Evolutionary conservation across 2,888 invertebrate species (phyloP), one percentile per base, ranked within the genome.

Genomic region (Cryptocephalus moraei): DNA sequence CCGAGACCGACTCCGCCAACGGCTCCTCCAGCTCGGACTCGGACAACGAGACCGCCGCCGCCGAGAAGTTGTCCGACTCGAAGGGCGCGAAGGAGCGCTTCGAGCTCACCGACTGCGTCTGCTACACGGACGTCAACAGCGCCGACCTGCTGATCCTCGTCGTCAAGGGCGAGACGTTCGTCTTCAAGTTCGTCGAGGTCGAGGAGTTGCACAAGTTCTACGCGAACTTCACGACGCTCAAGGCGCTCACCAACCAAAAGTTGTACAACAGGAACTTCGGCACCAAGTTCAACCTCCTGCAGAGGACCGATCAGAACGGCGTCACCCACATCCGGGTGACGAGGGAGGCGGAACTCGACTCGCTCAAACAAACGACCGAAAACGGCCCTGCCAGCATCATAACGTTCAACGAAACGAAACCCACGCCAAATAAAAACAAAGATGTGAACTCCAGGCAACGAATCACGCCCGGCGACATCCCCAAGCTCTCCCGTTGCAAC

Each of bases 261-360:
- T 59, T 61, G n/a, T 67, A 66, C 52, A 61, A 60, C 38, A 66
- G 60, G 47, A 57, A 55, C 45, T 34, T 55, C 11, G 48, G 49
- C 4, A 54, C 58, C 10, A 63, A 62, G 45, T 75, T 71, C 56
- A 74, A 73, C 56, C 57, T 75, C 41, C 56, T 74, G 13, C 74
- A 75, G 51, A 63, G 73, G 40, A 73, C 72, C 31, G 75, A 75
- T 54, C 65, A 65, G 12, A 72, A 75, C 57, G 75, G 74, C 8
- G 67, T 75, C 2, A 75, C 75, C 1, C 75, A 75, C 54, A 74
- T 75, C 45, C 72, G 74, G 53, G 42, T 44, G 46, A n/a, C 46
- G 9, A 61, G 58, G 49, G 54, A 59, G 46, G 55, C 52, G n/a
- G 54, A 59, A 46, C 54, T 52, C n/a, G 60, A 62, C 43, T 55